Evolutionary conservation across 2,797 vertebrate genomes (phyloP), one percentile per base, ranked within the genome.

Genomic region (Paedocypris micromegethes): DNA sequence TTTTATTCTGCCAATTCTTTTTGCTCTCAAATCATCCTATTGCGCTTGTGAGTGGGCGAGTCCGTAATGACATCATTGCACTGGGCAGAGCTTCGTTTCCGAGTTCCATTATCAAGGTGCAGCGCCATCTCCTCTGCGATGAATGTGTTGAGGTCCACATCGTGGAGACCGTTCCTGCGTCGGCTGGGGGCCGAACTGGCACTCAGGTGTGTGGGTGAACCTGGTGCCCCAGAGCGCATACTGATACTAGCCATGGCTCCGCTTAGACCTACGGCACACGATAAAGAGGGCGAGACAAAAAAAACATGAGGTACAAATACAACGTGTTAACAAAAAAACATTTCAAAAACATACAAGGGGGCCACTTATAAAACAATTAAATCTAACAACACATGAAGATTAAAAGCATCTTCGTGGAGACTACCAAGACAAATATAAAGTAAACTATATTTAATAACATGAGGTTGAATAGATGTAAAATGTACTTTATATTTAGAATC

Each of bases 21-120:
- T 91, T 81, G 80, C 82, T 78, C 84, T 95, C 94, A 99, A 89
- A 98, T 93, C 93, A 98, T 94, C 93, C 96, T 90, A 90, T 98
- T 99, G 90, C 96, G 95, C 95, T 99, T 99, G 93, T 98, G 95
- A 84, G 96, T 98, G 80, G 96, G 96, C 76, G 96, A 98, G 94
- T 98, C 96, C 92, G 94, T 96, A 89, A 98, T 96, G 90, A 96
- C 95, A 77, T 99, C 96, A 87, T 91, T 91, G 88, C 95, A 98
- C 85, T 96, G 95, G 88, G 95, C 90, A 80, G 96, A 93, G 88
- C 93, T 94, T 86, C 96, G 93, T 90, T 99, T 99, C 85, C 96
- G 93, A 86, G 94, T 93, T 90, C 91, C 91, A 88, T 91, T 92
- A 90, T 99, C 96, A 89, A 99, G 92, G 87, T 99, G 95, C 83